Conservation (phyloP, 37 sponge, comb jelly and placozoan genomes). For the Hormiphora californensis region DNA sequence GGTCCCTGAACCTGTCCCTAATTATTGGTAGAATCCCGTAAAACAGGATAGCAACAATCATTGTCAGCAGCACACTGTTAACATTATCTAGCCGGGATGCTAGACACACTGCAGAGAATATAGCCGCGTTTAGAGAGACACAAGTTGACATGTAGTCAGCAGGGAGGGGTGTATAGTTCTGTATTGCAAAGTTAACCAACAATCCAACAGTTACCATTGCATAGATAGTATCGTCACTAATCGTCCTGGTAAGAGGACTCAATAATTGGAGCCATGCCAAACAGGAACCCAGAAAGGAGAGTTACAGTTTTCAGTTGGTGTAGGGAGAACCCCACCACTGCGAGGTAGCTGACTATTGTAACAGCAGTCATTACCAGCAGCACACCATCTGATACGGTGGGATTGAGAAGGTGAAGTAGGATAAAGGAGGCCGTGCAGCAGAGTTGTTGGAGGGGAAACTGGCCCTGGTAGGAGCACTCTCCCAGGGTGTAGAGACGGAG, state of each 20-base stretch:
- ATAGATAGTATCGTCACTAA: constrained; percentile 50
- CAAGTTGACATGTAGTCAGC: constrained; percentile 36
- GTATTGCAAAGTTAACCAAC: not conserved
- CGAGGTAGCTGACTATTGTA: not conserved
- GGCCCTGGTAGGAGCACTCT: not conserved
- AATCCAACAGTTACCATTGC: constrained; percentile 35
- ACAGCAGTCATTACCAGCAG: not conserved
- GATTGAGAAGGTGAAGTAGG: constrained; percentile 11
- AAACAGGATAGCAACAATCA: constrained; percentile 63
- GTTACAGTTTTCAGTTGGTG: not conserved
- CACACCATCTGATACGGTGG: not conserved
- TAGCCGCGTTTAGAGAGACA: constrained; percentile 80
- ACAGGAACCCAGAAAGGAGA: constrained; percentile 28
- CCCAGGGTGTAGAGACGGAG: not conserved
- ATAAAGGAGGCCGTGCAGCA: constrained; percentile 2
- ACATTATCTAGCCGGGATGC: constrained; percentile 74
- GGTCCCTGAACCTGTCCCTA: constrained; percentile 52
- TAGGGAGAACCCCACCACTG: not conserved
- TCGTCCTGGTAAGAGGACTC: constrained; percentile 34
- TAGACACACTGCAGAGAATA: constrained; percentile 81
- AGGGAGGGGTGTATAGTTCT: not conserved
- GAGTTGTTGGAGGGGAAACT: constrained; percentile 5
- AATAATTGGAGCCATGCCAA: constrained; percentile 44
- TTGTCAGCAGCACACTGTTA: constrained; percentile 60
- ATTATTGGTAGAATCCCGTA: constrained; percentile 66